These are phyloP conservation scores for Apus apus DNA, from an alignment of 2,113 vertebrate species.

Conservation along the genomic window DNA sequence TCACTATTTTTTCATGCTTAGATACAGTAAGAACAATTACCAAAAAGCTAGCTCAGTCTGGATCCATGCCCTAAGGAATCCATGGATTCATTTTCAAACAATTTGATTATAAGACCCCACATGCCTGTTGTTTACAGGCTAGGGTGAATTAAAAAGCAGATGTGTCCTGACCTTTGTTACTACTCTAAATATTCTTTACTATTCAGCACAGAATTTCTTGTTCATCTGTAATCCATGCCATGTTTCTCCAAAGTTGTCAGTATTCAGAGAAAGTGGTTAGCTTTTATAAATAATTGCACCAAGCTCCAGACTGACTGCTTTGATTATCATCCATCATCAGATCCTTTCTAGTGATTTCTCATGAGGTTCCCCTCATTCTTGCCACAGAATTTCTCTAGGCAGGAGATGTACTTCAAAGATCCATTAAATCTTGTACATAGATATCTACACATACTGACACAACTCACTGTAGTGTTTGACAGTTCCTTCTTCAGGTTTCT, in stretches of 20 bases:
- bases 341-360: not conserved
- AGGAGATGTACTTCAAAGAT: not conserved
- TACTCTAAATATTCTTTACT: not conserved
- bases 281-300: not conserved
- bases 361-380: not conserved
- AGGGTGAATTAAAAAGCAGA: not conserved
- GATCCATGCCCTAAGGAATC: not conserved
- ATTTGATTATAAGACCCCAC: not conserved
- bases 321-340: constrained; percentile 11
- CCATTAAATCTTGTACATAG: not conserved
- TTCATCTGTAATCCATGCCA: not conserved
- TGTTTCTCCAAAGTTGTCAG: not conserved
- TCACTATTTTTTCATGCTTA: not conserved
- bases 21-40: not conserved
- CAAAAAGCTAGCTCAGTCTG: not conserved
- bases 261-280: not conserved
- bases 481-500: not conserved
- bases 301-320: not conserved
- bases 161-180: not conserved
- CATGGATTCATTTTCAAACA: not conserved
- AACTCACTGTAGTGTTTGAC: not conserved
- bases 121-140: not conserved
- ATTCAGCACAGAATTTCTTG: not conserved
- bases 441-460: not conserved
- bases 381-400: not conserved